Base-by-base conservation (phyloP, 2,888 invertebrate genomes). In the Myopa testacea region DNA sequence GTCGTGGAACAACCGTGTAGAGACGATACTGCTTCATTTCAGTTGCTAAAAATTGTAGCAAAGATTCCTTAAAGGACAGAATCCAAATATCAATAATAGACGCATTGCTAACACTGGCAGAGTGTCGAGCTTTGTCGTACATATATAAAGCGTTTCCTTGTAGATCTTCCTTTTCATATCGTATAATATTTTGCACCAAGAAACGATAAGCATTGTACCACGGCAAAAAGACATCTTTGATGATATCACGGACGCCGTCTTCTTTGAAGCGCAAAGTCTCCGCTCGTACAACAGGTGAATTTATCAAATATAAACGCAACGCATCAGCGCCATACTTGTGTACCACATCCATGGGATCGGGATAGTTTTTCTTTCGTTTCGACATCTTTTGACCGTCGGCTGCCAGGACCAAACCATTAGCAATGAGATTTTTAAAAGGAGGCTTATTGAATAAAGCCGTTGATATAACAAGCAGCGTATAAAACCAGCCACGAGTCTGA, bases 301-400 rank as follows among this genome's bases (percentile, higher is more conserved):
- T 99, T 80, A 99, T 96, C 76, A 99, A 92, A 89, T 99, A 99
- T 55, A 99, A 91, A 80, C 99, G 92, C 67, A 99, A 90, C 26
- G 99, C 98, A 91, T 99, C 99, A 0, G 99, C 98, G 2, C 99
- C 99, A 88, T 96, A 98, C 88, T 98, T 97, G 71, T 93, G 90
- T 0, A 97, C 94, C 19, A 98, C 92, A 84, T 95, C 94, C 90
- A 97, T 91, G 0, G 99, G 99, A 91, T 99, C 98, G 0, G 99
- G 99, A 89, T 98, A 99, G 88, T 99, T 99, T 89, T 98, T 97
- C 90, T 98, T 98, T 45, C 99, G 92, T 88, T 99, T 99, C 0
- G 98, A 98, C 99, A 99, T 99, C 90, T 99, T 99, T 88, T 98
- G 97, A 0, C 99, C 99, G 91, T 99, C 99, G 55, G 95, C 89